Percentiles rank a stretch among this genome's conserved stretches.
Evolutionary conservation across 2,888 invertebrate genomes (phyloP).

Genomic region (Drosophila neonasuta): DNA sequence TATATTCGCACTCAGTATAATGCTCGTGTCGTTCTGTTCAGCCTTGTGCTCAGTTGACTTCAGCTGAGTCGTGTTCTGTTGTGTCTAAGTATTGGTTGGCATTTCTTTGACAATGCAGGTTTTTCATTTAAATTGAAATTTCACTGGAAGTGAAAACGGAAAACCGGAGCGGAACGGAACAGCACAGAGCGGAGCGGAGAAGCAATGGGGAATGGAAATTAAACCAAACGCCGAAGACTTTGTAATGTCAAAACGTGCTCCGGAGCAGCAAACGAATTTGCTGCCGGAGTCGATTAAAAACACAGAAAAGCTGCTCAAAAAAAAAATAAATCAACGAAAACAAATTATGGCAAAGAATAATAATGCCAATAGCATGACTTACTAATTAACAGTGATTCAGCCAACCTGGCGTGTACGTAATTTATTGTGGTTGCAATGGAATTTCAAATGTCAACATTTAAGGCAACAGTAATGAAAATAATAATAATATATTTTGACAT

Average conservation of each 20-base stretch:
- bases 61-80: conserved; percentile 1
- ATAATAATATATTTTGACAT: no score
- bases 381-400: neutral
- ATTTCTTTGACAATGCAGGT: conserved; percentile 56
- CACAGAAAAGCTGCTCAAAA: conserved; percentile 1
- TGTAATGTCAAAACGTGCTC: conserved; percentile 38
- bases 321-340: conserved; percentile 8
- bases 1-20: neutral
- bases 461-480: no score
- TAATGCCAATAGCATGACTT: neutral
- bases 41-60: conserved; percentile 1
- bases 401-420: conserved; percentile 6
- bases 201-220: conserved; percentile 14
- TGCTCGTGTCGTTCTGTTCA: neutral
- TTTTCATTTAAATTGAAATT: conserved; percentile 63
- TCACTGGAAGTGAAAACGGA: conserved; percentile 9
- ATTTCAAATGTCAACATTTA: no score
- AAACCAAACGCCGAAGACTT: conserved; percentile 27
- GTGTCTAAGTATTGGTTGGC: conserved; percentile 32
- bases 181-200: neutral
- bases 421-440: no score
- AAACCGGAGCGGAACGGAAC: neutral
- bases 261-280: conserved; percentile 20
- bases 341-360: conserved; percentile 10
- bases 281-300: conserved; percentile 16